Evolutionary conservation across 1,140 invertebrate genomes (phyloP), one percentile per base, ranked within the genome.

Genomic region (Phymastichus coffea): DNA sequence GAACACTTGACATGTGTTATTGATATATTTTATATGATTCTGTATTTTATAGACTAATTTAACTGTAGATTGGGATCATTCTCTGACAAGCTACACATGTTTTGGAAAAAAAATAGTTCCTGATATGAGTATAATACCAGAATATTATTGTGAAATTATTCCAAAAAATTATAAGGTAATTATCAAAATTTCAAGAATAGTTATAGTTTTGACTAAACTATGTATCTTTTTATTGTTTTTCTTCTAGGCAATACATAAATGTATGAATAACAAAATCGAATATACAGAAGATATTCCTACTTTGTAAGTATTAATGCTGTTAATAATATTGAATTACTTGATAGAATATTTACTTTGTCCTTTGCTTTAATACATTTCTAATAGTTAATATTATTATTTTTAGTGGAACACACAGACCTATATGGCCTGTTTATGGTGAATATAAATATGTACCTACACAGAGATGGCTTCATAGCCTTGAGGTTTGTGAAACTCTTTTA

Each of bases 391-490:
- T 15, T 23, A 40, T 67, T 64, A 38, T 82, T 84, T n/a, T 14
- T 68, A 93, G 91, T 79, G 92, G 92, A 30, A 74, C 84, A 26
- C 92, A 93, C 76, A 83, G 92, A 65, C 90, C 91, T 22, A 74
- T 92, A 10, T 93, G 92, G 86, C 86, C 92, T 9, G 78, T 83
- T 41, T 95, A 89, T 77, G 93, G 93, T 35, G 89, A 91, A 74
- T 95, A 95, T 72, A 82, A 78, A 53, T 95, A 87, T 77, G 57
- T 94, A 35, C 93, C 93, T 7, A 82, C 77, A 48, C 92, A 95
- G 72, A 78, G 93, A 66, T 95, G 92, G 89, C 62, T 95, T 7
- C 91, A 94, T 68, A 93, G 84, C 75, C 77, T 95, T 28, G 92
- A 94, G 79, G 86, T 87, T 12, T 41, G 38, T 41, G 7, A 19